Percentiles rank a stretch among this genome's conserved stretches.
Conservation (phyloP, 2,797 vertebrate species). For the Parauchenoglanis punctatus region DNA sequence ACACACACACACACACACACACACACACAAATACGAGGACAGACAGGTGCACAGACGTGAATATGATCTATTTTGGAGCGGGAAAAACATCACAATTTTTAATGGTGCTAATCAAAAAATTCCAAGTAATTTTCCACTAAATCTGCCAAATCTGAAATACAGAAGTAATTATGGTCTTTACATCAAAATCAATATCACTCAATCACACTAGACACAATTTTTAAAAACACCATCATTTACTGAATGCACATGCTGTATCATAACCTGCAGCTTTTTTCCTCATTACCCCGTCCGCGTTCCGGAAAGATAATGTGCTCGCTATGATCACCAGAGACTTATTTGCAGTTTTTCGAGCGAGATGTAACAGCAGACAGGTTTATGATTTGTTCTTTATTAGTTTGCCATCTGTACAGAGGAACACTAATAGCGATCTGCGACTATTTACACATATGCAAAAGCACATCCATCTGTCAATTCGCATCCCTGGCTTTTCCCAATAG, state of each 20-base stretch:
- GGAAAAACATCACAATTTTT: background rate
- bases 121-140: background rate
- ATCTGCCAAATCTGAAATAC: background rate
- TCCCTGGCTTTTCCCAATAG: slow-evolving; percentile 74
- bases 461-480: slow-evolving; percentile 84
- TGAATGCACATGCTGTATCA: background rate
- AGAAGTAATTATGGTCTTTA: background rate
- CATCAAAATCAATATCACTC: background rate
- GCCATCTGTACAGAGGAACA: slow-evolving; percentile 84
- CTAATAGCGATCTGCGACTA: slow-evolving; percentile 82
- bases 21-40: background rate
- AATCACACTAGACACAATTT: background rate
- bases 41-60: slow-evolving; percentile 18
- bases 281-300: background rate
- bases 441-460: slow-evolving; percentile 81
- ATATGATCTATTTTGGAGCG: background rate
- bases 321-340: slow-evolving; percentile 7
- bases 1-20: slow-evolving; percentile 20
- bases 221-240: background rate
- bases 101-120: slow-evolving; percentile 11
- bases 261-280: background rate
- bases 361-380: slow-evolving; percentile 76
- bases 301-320: background rate
- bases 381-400: slow-evolving; percentile 82
- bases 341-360: slow-evolving; percentile 62